Percentiles rank a stretch among this genome's conserved stretches.
Conservation (phyloP, 2,797 vertebrate genomes). For the Catharus ustulatus region DNA sequence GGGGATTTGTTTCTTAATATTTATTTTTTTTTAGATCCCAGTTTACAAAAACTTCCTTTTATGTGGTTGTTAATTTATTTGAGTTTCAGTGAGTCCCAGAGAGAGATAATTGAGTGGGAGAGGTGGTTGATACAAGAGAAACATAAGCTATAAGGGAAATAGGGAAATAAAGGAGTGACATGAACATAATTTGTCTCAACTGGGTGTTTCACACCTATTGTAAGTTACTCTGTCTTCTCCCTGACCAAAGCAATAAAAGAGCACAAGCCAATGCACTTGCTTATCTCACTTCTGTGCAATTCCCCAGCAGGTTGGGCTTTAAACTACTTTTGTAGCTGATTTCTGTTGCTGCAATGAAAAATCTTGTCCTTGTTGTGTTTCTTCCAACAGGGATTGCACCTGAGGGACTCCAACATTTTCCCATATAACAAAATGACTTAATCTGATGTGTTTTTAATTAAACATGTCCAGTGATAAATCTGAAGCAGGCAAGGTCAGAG, state of each 20-base stretch:
- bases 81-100: not conserved
- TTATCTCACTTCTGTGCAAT: not conserved
- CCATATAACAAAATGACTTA: conserved; percentile 35
- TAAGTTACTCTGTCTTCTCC: not conserved
- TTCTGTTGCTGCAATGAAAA: not conserved
- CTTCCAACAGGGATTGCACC: not conserved
- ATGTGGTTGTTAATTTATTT: not conserved
- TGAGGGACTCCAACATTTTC: not conserved
- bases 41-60: not conserved
- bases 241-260: not conserved
- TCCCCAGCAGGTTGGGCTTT: not conserved
- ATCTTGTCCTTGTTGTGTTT: conserved; percentile 1
- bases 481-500: not conserved
- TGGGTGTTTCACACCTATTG: conserved; percentile 15
- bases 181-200: conserved; percentile 15
- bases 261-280: not conserved
- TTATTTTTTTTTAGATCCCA: not conserved
- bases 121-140: not conserved
- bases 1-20: not conserved
- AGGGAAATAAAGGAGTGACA: conserved; percentile 12
- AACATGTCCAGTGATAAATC: conserved; percentile 3
- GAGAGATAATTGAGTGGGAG: not conserved
- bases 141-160: not conserved
- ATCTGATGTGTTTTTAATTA: conserved; percentile 56
- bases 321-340: not conserved